Evolutionary conservation across 2,888 invertebrate species (phyloP), one percentile per base, ranked within the genome.

Genomic region (Pristionchus japonicus): DNA sequence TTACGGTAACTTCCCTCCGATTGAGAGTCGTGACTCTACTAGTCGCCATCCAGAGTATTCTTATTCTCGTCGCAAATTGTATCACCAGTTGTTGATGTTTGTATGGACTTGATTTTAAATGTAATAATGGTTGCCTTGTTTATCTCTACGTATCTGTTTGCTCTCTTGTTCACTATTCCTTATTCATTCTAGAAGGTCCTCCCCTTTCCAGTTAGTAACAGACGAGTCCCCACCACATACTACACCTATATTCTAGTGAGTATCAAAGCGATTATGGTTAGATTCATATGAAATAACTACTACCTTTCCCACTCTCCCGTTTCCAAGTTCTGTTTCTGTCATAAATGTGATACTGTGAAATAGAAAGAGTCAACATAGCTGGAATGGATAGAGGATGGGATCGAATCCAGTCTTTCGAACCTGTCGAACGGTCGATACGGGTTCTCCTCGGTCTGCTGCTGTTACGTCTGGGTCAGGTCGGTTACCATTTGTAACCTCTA

Each of bases 31-130:
- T 83, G 1, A 49, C 82, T 52, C 82, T 80, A 43, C 52, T 83
- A 83, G 31, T 83, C 49, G 52, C 40, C 40, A 40, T 31, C 70
- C 20, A 37, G 70, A 47, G 80, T 31, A 27, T 40, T 20, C 47
- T 40, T n/a, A n/a, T n/a, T 34, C 49, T 52, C 43, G 31, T 83
- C 82, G 52, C 52, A 83, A 52, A 83, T 83, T 83, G 82, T 83
- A 83, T 52, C 82, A 83, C 82, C 34, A 34, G 49, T 83, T 83
- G 82, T 83, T 83, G 43, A 83, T 83, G 52, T 83, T 83, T 83
- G 34, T 83, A 83, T 83, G 40, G 77, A 74, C 70, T 74, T 74
- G 70, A 64, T 64, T 64, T 77, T 37, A 52, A 83, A 52, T 83
- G 82, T 83, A 83, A 83, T 83, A 52, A 83, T 49, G 49, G 52